Evolutionary conservation across 92 coral and sea anemone species (phyloP).

Genomic region (Ricordea florida): DNA sequence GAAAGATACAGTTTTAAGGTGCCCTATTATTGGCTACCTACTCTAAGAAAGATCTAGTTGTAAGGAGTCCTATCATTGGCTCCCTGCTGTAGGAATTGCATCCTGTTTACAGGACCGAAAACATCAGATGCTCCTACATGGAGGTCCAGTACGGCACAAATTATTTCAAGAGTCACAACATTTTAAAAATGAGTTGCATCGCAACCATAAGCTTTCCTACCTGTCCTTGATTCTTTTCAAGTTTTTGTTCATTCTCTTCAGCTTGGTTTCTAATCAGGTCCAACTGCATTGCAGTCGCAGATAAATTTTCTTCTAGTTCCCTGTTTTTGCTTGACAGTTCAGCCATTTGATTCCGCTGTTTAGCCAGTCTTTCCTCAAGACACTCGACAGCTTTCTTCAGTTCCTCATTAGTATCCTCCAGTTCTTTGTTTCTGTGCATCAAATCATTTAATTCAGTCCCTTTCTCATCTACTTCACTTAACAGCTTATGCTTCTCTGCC

Average conservation of each 20-base stretch:
- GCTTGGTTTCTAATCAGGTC: background rate
- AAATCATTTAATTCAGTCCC: conserved; percentile 24
- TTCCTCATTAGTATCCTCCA: conserved; percentile 19
- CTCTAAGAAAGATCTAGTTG: too few species aligned
- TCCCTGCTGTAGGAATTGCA: too few species aligned
- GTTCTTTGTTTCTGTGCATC: conserved; percentile 19
- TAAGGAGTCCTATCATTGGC: too few species aligned
- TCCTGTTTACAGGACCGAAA: too few species aligned
- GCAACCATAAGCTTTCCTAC: too few species aligned
- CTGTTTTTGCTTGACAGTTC: conserved; percentile 13
- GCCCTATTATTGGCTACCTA: too few species aligned
- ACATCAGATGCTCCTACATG: too few species aligned
- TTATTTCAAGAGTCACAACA: too few species aligned
- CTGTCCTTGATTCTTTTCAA: conserved; percentile 19
- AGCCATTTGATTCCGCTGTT: background rate
- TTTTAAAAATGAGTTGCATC: too few species aligned
- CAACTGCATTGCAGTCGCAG: background rate
- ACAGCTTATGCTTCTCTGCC: conserved; percentile 20
- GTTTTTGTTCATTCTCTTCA: background rate
- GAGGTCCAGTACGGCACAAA: too few species aligned
- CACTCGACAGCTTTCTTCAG: background rate
- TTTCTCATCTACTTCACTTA: conserved; percentile 25
- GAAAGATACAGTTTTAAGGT: too few species aligned
- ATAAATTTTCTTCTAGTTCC: conserved; percentile 7
- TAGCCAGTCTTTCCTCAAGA: background rate